A percentile compares a stretch with the other conserved stretches of the same genome.
Conservation (phyloP, 2,797 vertebrate species). For the Pipistrellus pipistrellus region DNA sequence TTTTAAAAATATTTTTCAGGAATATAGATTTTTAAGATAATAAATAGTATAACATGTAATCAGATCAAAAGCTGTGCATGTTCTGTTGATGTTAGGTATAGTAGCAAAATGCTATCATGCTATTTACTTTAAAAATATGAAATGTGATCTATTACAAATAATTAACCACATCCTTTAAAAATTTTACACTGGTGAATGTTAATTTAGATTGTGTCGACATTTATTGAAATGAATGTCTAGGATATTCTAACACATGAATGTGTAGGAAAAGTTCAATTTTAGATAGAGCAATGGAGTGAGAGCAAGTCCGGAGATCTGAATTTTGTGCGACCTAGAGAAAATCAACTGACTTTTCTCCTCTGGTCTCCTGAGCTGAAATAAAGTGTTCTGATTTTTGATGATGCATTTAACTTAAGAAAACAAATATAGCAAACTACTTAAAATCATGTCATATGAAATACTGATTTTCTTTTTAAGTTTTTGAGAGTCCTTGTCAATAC, state of each 20-base stretch:
- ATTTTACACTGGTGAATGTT: slow-evolving; percentile 72
- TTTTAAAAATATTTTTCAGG: slow-evolving; percentile 1
- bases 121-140: slow-evolving; percentile 82
- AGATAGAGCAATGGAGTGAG: slow-evolving; percentile 42
- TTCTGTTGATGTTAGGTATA: slow-evolving; percentile 4
- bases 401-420: slow-evolving; percentile 45
- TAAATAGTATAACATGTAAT: slow-evolving; percentile 15
- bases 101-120: slow-evolving; percentile 71
- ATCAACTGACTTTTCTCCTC: not conserved
- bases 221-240: slow-evolving; percentile 81
- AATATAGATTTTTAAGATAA: not conserved
- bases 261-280: slow-evolving; percentile 25
- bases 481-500: slow-evolving; percentile 43
- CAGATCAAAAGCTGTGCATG: not conserved
- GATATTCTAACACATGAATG: not conserved
- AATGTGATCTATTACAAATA: slow-evolving; percentile 82
- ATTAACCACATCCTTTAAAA: slow-evolving; percentile 78
- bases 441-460: slow-evolving; percentile 53
- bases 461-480: slow-evolving; percentile 67
- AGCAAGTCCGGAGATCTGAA: not conserved
- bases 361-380: not conserved
- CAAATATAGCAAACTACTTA: slow-evolving; percentile 69
- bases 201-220: slow-evolving; percentile 81
- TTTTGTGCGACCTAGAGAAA: slow-evolving; percentile 20
- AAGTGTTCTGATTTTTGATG: not conserved